A percentile compares a stretch with the other conserved stretches of the same genome.
Conservation (phyloP, 2,113 vertebrate species). For the Leucopternis melanops region DNA sequence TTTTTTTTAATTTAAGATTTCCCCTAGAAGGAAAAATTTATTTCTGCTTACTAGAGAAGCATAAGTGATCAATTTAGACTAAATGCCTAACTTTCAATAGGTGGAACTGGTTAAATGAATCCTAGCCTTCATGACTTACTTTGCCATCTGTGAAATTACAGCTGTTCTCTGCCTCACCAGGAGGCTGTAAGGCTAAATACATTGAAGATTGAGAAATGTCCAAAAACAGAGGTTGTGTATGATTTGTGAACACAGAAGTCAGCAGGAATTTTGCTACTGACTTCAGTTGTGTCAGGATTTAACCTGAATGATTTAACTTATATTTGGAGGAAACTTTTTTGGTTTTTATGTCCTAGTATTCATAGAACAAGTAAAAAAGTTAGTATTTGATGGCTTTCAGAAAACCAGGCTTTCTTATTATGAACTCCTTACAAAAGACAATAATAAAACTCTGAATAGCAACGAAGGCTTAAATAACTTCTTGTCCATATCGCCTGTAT, state of each 20-base stretch:
- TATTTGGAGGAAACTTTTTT: neutral
- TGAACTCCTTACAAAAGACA: neutral
- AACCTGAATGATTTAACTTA: neutral
- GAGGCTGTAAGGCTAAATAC: neutral
- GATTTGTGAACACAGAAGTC: neutral
- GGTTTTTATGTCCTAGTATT: neutral
- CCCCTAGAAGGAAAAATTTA: neutral
- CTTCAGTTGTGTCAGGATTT: neutral
- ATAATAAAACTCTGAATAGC: neutral
- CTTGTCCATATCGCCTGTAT: neutral
- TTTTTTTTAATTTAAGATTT: neutral
- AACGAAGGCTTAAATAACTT: constrained; percentile 10
- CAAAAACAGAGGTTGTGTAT: neutral
- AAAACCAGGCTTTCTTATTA: neutral
- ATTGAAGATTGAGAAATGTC: neutral
- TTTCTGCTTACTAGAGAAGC: neutral
- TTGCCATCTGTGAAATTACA: neutral
- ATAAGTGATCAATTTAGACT: neutral
- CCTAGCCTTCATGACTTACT: neutral
- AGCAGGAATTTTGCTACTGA: neutral
- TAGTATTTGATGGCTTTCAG: neutral
- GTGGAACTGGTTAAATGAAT: neutral
- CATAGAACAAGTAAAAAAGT: neutral
- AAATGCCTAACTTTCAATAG: neutral
- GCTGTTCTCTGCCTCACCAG: neutral